Evolutionary conservation across 2,113 vertebrate species (phyloP), one percentile per base, ranked within the genome.

Genomic region (Brachyhypopomus gauderio): DNA sequence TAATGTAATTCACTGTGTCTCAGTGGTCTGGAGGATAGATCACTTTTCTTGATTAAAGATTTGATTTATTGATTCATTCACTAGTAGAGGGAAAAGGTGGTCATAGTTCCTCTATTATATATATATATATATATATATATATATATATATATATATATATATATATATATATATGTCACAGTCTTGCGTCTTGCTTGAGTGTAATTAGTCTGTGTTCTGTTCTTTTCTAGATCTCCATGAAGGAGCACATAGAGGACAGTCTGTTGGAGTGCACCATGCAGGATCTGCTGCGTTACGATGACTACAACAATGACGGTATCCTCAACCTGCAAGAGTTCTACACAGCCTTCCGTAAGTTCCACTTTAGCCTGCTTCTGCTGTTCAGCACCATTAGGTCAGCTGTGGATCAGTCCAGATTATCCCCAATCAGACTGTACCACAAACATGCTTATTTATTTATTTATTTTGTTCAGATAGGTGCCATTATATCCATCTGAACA

Each of bases 271-370:
- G 97, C 87, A 95, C 93, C 0, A 92, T 95, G 6, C 91, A 93
- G 25, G 95, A 98, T 88, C 94, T 99, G 77, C 93, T 99, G n/a
- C 95, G 89, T 0, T 97, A 98, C 20, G 97, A 99, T 4, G 97
- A 99, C 88, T 98, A 97, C 91, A 95, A 99, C 89, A 94, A 90
- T 0, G 97, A 99, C 0, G 92, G 95, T 0, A 92, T 76, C 80
- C 92, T 99, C 83, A 96, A 92, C 14, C 93, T 97, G 34, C 95
- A 90, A 2, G 97, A 99, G 91, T 93, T 99, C 88, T 97, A 94
- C 87, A 97, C 95, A 0, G 96, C 97, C 64, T 99, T 98, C 90
- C 97, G 97, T 99, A 91, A 98, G 97, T 96, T 59, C 34, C 25
- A n/a, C 20, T 17, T 6, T 25, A 17, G 9, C 3, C 12, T 16